Base-by-base conservation (phyloP, 1,140 invertebrate genomes). In the Aleiodes sp. region DNA sequence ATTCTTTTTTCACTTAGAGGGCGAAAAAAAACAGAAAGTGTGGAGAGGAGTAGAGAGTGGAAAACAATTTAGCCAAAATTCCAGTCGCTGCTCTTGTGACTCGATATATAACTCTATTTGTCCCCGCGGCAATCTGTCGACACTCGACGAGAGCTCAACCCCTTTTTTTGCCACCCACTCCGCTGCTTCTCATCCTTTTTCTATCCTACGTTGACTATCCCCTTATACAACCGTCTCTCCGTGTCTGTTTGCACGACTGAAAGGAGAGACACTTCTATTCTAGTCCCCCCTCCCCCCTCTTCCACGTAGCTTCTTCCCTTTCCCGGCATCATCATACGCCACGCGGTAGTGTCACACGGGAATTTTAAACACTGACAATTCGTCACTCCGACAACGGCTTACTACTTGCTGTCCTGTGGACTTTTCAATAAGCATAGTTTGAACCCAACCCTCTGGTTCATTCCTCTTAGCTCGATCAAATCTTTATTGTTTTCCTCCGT, bases 351-450 rank as follows among this genome's bases (percentile, higher is more conserved):
- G 71, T 76, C 79, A 80, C 79, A 76, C 71, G 79, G 77, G 80
- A 82, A 82, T 82, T 83, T 82, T 81, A 82, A 82, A 82, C 79
- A 79, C 75, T 72, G 67, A 66, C 74, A 77, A 81, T 81, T 83
- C 78, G 78, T 78, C 79, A 73, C 56, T 31, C 24, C 28, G 56
- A 31, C 56, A 59, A 59, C 56, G 14, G 8, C 33, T 69, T 59
- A n/a, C 56, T 21, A 21, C 60, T 62, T 19, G 9, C 14, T 62
- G 14, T 12, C 6, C 1, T 10, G 28, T 8, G 26, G 56, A 59
- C 56, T 59, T 59, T 59, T 59, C 26, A 33, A 33, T 33, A 10
- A n/a, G n/a, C n/a, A n/a, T n/a, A n/a, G n/a, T n/a, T n/a, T n/a
- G n/a, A n/a, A n/a, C n/a, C n/a, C n/a, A n/a, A n/a, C n/a, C n/a